Conservation (phyloP, 2,888 invertebrate species). For the Volucella inflata region DNA sequence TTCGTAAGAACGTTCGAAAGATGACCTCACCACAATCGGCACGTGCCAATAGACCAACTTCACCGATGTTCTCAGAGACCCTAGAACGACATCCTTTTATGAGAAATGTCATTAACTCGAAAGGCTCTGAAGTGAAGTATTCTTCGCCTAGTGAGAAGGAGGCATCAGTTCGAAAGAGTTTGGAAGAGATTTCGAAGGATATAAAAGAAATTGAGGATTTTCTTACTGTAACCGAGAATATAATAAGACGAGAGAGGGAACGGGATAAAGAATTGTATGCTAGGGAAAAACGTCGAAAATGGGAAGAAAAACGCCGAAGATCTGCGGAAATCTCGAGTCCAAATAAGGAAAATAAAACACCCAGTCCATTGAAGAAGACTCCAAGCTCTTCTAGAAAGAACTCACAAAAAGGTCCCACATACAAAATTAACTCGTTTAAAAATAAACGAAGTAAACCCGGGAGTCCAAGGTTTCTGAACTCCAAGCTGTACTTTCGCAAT, state of each 20-base stretch:
- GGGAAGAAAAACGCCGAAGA: conserved; percentile 64
- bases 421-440: conserved; percentile 83
- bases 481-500: conserved; percentile 83
- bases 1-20: conserved; percentile 71
- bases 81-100: conserved; percentile 82
- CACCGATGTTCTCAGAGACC: conserved; percentile 82
- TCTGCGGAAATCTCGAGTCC: conserved; percentile 72
- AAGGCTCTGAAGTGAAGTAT: conserved; percentile 78
- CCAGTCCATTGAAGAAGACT: conserved; percentile 78
- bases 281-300: conserved; percentile 76
- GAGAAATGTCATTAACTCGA: conserved; percentile 81
- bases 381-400: conserved; percentile 73
- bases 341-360: conserved; percentile 82
- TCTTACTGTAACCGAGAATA: conserved; percentile 82
- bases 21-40: conserved; percentile 67
- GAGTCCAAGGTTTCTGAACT: conserved; percentile 82
- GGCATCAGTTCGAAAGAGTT: conserved; percentile 81
- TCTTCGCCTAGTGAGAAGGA: conserved; percentile 82
- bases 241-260: conserved; percentile 81
- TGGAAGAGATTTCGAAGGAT: conserved; percentile 83
- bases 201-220: conserved; percentile 83
- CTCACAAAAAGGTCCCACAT: conserved; percentile 78
- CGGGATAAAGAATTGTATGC: conserved; percentile 79
- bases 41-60: conserved; percentile 70
- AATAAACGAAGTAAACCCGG: conserved; percentile 76